Evolutionary conservation across 2,797 vertebrate genomes (phyloP), one percentile per base, ranked within the genome.

Genomic region (Epinephelus malabaricus): DNA sequence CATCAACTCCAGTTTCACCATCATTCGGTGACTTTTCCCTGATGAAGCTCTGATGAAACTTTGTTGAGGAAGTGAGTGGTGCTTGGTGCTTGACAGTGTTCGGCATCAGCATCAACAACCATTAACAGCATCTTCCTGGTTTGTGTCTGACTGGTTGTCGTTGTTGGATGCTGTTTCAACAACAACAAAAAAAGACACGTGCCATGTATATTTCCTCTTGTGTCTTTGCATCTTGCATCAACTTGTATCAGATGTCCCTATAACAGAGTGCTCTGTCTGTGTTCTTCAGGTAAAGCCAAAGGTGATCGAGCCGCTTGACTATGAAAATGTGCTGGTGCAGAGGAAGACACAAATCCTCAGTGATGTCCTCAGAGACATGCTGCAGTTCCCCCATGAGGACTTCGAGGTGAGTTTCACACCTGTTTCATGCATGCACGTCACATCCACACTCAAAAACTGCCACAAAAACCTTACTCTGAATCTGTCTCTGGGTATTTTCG

Each of bases 271-370:
- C 3, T 40, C 10, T 11, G 3, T 40, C 17, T 59, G 9, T 78
- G 46, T 87, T 85, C 87, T 88, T 1, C 86, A 99, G 98, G 97
- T 97, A 49, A 99, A 99, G 91, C 98, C 98, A 19, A 98, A 98
- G 90, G 94, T 99, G 78, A 97, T 99, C 19, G 98, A 99, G 90
- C 98, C 98, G 0, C 94, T 99, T 77, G 98, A 99, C 90, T 99
- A 99, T 63, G 98, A 99, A 94, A 99, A 97, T 95, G 97, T 99
- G 85, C 96, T 99, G 30, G 96, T 99, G 79, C 98, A 99, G 90
- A 97, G 96, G 89, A 99, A 99, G 92, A 99, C 98, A 0, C 98
- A 99, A 92, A 99, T 99, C 87, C 95, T 99, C 90, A 99, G 98
- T 1, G 98, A 99, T 94, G 96, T 95, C 80, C 95, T 99, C 72